Evolutionary conservation across 1,140 invertebrate genomes (phyloP).

Genomic region (Heliconius hermathena): DNA sequence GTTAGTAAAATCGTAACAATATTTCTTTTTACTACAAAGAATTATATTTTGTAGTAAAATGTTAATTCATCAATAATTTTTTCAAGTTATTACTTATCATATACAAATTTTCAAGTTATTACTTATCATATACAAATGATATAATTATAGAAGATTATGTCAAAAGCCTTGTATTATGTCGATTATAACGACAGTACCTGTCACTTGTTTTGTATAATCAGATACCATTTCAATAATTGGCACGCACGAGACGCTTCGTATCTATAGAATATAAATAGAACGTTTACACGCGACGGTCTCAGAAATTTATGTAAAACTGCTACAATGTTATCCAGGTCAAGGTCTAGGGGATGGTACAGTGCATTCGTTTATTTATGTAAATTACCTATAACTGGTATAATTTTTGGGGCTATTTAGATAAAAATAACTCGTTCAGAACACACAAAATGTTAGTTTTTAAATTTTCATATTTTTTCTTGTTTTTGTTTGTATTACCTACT

Average conservation of each 20-base stretch:
- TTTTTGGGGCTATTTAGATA: background rate
- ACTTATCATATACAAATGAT: background rate
- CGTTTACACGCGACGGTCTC: constrained; percentile 17
- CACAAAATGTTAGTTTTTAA: background rate
- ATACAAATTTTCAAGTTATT: background rate
- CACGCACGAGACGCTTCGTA: constrained; percentile 2
- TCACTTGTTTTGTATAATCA: background rate
- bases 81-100: no score
- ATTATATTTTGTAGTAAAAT: no score
- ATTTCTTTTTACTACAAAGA: no score
- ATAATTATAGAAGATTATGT: background rate
- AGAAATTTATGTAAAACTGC: constrained; percentile 25
- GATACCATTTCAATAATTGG: constrained; percentile 22
- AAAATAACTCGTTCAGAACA: background rate
- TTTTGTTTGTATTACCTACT: background rate
- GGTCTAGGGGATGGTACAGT: background rate
- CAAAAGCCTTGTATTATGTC: background rate
- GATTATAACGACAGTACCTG: background rate
- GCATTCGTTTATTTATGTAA: constrained; percentile 5
- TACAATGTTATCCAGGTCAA: constrained; percentile 41
- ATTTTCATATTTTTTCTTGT: background rate
- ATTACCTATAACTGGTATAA: background rate
- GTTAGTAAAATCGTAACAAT: no score
- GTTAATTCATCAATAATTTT: no score
- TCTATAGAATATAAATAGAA: constrained; percentile 27